Evolutionary conservation across 2,888 invertebrate genomes (phyloP), one percentile per base, ranked within the genome.

Genomic region (Zaprionus obscuricornis): DNA sequence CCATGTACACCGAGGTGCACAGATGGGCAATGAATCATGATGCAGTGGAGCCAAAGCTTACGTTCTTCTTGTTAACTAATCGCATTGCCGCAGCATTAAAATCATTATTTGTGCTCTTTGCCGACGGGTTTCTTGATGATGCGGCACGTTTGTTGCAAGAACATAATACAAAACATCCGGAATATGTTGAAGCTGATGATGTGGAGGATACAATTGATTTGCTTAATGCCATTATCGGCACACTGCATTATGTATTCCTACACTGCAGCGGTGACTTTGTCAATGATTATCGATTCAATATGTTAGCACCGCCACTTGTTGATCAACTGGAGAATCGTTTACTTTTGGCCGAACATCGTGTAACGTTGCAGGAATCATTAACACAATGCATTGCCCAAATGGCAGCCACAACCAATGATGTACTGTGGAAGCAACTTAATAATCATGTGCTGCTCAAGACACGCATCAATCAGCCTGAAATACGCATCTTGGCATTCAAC

Each of bases 371-470:
- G 75, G 87, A 90, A 1, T 88, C 93, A 14, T 90, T 98, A 22
- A 93, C 94, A n/a, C 94, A 95, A 0, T 96, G 96, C 85, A 92
- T 98, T 57, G 94, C 95, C 0, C 94, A 96, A 81, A 94, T 98
- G 79, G 95, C 96, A 0, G 94, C 95, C 7, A 95, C 94, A 1
- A 94, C 94, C 1, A 97, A 97, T 85, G 97, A 98, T 88, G 93
- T 96, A 0, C 90, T 96, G 18, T 97, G 97, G 95, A 97, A 97
- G 87, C 93, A 96, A 74, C 91, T 98, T 63, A 97, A 97, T 88
- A 97, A 97, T 89, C 96, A 97, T 88, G 93, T 97, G 66, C 90
- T 98, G 49, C 91, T 97, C 67, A 98, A 98, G 91, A 96, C 97
- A 0, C 93, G 97, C 60, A 94, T 95, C 79, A 92, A 93, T 69